Evolutionary conservation across 2,797 vertebrate species (phyloP).

Genomic region (Rhabdomys pumilio): DNA sequence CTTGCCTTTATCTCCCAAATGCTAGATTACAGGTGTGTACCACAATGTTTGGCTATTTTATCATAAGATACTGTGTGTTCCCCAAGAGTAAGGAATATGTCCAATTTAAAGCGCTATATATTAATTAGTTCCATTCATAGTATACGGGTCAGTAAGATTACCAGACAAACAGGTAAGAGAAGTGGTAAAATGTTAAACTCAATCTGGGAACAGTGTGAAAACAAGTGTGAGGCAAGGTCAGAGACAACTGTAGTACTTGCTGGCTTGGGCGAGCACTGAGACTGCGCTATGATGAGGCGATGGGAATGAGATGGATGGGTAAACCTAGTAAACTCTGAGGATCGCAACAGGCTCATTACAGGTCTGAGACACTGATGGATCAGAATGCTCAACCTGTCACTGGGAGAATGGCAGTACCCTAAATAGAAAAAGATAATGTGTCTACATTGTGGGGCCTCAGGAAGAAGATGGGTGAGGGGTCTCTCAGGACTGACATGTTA

Average conservation of each 20-base stretch:
- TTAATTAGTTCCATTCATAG: neutral
- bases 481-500: neutral
- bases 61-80: constrained; percentile 3
- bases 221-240: neutral
- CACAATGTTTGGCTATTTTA: neutral
- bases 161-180: constrained; percentile 35
- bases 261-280: neutral
- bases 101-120: constrained; percentile 49
- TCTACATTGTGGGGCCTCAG: neutral
- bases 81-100: neutral
- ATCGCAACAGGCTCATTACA: neutral
- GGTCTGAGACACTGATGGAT: neutral
- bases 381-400: neutral
- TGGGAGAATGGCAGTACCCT: constrained; percentile 29
- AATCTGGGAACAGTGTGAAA: constrained; percentile 47
- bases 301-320: neutral
- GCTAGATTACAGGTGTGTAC: neutral
- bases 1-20: neutral
- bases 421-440: constrained; percentile 28
- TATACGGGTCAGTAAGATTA: constrained; percentile 17
- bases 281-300: neutral
- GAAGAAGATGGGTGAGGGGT: neutral
- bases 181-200: constrained; percentile 40
- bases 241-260: neutral
- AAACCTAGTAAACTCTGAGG: constrained; percentile 2